Evolutionary conservation across 2,797 vertebrate species (phyloP).

Genomic region (Vultur gryphus): DNA sequence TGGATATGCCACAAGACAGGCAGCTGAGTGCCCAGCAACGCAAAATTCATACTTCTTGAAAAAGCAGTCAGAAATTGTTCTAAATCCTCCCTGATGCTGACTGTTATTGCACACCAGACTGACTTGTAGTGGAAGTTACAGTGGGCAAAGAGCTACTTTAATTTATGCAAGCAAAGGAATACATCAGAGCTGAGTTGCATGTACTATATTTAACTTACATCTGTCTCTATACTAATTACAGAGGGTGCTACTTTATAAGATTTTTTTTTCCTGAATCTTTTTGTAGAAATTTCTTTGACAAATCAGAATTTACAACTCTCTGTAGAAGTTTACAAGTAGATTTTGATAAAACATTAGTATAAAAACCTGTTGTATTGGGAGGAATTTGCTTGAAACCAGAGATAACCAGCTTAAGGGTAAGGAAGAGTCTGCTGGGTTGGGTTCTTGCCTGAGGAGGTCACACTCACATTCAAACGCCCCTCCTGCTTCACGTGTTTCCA

Average conservation of each 20-base stretch:
- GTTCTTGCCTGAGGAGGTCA: neutral
- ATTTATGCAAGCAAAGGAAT: neutral
- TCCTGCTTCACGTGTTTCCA: neutral
- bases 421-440: neutral
- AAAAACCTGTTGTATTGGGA: neutral
- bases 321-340: neutral
- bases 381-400: neutral
- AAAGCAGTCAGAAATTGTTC: neutral
- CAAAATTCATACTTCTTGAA: neutral
- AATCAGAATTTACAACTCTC: neutral
- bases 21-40: neutral
- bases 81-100: neutral
- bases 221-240: neutral
- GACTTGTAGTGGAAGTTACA: neutral
- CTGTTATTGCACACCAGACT: neutral
- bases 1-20: neutral
- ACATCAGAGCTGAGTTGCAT: neutral
- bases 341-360: neutral
- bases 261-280: neutral
- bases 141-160: neutral
- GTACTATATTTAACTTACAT: neutral
- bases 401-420: neutral
- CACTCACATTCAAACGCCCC: rapidly evolving
- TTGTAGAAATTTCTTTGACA: neutral
- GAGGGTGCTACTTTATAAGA: neutral